A percentile compares a stretch with the other conserved stretches of the same genome.
Evolutionary conservation across 2,113 vertebrate genomes (phyloP).

Genomic region (Psilopsiagon aymara): DNA sequence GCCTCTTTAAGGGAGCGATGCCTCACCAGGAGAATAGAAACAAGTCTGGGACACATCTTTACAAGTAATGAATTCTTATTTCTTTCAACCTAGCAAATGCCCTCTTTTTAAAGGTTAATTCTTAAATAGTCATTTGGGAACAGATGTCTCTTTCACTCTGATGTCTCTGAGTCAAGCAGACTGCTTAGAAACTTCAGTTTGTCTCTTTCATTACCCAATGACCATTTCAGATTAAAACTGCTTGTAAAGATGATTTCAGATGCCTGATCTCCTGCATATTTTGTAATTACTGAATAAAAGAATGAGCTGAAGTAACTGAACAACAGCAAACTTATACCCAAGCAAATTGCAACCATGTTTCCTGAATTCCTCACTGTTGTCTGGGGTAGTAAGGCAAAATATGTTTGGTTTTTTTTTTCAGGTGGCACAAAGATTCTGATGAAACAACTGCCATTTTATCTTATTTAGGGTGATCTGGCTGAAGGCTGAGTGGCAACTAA

Average conservation of each 20-base stretch:
- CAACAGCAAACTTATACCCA: not conserved
- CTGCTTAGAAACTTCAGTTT: conserved; percentile 22
- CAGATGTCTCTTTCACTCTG: conserved; percentile 3
- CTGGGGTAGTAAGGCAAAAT: not conserved
- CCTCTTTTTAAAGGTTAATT: conserved; percentile 61
- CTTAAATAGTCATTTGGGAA: conserved; percentile 43
- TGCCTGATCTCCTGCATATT: not conserved
- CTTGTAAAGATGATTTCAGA: not conserved
- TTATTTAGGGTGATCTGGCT: not conserved
- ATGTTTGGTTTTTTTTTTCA: not conserved
- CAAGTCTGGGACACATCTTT: not conserved
- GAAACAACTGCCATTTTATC: not conserved
- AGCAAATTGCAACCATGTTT: not conserved
- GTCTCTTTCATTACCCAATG: not conserved
- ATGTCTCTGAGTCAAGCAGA: not conserved
- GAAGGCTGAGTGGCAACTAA: conserved; percentile 20
- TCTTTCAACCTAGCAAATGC: conserved; percentile 39
- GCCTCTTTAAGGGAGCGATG: not conserved
- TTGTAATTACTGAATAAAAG: not conserved
- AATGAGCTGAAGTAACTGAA: not conserved
- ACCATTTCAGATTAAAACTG: not conserved
- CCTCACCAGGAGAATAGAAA: not conserved
- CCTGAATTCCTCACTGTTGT: not conserved
- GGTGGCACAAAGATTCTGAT: not conserved
- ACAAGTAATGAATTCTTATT: conserved; percentile 37